Percentiles rank a stretch among this genome's conserved stretches.
These are phyloP conservation scores for Meteorus sp. DNA, from an alignment of 1,140 invertebrate species.

Conservation along the genomic window DNA sequence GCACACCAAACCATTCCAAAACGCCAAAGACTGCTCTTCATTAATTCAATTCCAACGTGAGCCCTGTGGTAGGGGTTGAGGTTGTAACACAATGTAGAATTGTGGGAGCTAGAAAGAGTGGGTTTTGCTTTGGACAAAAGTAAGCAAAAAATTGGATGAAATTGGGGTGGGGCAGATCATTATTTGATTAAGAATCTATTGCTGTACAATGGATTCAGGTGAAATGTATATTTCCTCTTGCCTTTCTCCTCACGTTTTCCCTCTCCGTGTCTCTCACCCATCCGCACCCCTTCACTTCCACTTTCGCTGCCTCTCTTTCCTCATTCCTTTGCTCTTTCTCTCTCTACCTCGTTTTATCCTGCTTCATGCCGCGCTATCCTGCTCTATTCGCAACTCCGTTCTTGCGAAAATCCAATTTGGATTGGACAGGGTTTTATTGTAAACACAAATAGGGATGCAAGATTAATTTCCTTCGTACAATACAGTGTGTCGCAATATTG, in stretches of 20 bases:
- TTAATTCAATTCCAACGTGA: slow-evolving; percentile 29
- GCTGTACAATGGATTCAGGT: slow-evolving; percentile 18
- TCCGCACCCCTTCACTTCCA: neutral
- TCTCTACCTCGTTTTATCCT: neutral
- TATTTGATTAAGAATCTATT: slow-evolving; percentile 23
- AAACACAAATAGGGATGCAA: slow-evolving; percentile 17
- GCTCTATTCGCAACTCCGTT: slow-evolving; percentile 7
- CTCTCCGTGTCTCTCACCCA: neutral
- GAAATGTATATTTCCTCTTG: neutral
- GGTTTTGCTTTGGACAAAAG: too few relatives aligned
- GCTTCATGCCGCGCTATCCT: neutral
- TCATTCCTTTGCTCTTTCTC: neutral
- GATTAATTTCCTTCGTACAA: slow-evolving; percentile 20
- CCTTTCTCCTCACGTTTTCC: slow-evolving; percentile 1
- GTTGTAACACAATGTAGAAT: too few relatives aligned
- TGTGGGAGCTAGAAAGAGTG: too few relatives aligned
- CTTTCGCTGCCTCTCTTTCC: neutral
- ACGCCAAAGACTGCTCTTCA: slow-evolving; percentile 27
- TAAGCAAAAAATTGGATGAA: neutral
- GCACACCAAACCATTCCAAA: neutral
- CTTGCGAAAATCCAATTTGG: slow-evolving; percentile 22
- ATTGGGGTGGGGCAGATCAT: slow-evolving; percentile 7
- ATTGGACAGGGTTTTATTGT: slow-evolving; percentile 19
- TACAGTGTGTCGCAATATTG: slow-evolving; percentile 5
- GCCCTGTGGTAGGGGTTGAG: too few relatives aligned